Conservation (phyloP, 2,797 vertebrate species). For the Eulemur rubriventer region DNA sequence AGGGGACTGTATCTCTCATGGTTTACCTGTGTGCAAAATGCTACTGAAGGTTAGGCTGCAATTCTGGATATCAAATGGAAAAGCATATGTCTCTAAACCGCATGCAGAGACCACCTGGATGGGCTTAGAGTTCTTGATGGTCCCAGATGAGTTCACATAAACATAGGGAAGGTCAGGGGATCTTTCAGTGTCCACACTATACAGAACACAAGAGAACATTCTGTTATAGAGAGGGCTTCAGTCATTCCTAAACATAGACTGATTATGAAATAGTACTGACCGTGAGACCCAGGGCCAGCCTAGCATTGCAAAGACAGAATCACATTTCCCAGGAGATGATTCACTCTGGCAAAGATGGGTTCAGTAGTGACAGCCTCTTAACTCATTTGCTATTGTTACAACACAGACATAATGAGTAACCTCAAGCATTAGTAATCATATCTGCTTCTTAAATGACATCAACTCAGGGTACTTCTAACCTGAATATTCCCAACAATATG, state of each 20-base stretch:
- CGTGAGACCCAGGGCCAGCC: not conserved
- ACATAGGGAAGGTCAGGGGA: slow-evolving; percentile 89
- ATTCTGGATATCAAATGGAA: slow-evolving; percentile 93
- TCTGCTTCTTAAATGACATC: not conserved
- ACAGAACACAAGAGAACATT: slow-evolving; percentile 43
- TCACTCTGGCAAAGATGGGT: not conserved
- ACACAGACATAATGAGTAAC: not conserved
- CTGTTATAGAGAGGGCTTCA: not conserved
- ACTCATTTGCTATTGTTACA: not conserved
- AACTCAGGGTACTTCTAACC: not conserved
- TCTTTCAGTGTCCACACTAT: slow-evolving; percentile 88
- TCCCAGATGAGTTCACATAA: slow-evolving; percentile 92
- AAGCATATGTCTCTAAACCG: slow-evolving; percentile 90
- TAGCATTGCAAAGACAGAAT: not conserved
- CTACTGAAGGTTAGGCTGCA: slow-evolving; percentile 93
- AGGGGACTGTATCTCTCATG: not conserved
- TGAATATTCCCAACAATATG: not conserved
- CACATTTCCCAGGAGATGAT: not conserved
- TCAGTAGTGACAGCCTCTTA: not conserved
- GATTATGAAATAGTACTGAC: not conserved
- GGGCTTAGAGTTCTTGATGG: slow-evolving; percentile 89
- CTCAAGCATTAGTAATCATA: slow-evolving; percentile 21
- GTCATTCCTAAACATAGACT: not conserved
- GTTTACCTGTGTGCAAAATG: slow-evolving; percentile 91
- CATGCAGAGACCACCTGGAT: slow-evolving; percentile 92